Conservation (phyloP, 2,888 invertebrate species). For the Endomychus coccineus region DNA sequence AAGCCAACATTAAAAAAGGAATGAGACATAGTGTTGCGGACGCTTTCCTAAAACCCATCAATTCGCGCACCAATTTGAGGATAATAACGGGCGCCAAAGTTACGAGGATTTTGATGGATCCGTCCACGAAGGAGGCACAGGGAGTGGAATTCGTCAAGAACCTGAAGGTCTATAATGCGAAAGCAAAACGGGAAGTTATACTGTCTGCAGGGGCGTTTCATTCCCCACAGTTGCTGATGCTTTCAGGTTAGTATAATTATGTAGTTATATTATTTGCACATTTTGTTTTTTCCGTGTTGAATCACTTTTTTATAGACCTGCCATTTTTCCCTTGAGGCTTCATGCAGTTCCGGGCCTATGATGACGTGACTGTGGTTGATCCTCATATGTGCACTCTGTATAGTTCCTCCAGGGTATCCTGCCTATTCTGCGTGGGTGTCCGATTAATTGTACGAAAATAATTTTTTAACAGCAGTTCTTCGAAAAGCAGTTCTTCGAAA, state of each 20-base stretch:
- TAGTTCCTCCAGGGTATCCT: too few species aligned
- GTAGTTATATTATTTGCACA: background rate
- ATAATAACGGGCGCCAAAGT: constrained; percentile 72
- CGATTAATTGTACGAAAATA: too few species aligned
- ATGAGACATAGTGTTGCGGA: constrained; percentile 78
- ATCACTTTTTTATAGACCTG: too few species aligned
- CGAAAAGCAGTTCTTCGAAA: too few species aligned
- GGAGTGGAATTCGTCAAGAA: constrained; percentile 68
- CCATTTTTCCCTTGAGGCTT: too few species aligned
- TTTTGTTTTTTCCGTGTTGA: too few species aligned
- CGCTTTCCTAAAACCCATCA: constrained; percentile 73
- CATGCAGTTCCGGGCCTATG: constrained; percentile 78
- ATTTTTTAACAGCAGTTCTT: too few species aligned
- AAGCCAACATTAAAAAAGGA: constrained; percentile 81
- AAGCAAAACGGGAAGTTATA: constrained; percentile 73
- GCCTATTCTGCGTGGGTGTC: too few species aligned
- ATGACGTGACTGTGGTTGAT: too few species aligned
- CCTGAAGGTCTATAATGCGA: constrained; percentile 50
- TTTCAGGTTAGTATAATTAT: constrained; percentile 48
- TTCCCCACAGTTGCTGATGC: constrained; percentile 84
- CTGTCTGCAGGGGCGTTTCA: constrained; percentile 85
- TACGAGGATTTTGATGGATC: constrained; percentile 59
- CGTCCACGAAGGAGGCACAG: constrained; percentile 51
- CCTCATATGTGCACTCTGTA: too few species aligned
- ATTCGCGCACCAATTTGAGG: constrained; percentile 72